A percentile compares a stretch with the other conserved stretches of the same genome.
Evolutionary conservation across 2,797 vertebrate species (phyloP).

Genomic region (Myotis vivesi): DNA sequence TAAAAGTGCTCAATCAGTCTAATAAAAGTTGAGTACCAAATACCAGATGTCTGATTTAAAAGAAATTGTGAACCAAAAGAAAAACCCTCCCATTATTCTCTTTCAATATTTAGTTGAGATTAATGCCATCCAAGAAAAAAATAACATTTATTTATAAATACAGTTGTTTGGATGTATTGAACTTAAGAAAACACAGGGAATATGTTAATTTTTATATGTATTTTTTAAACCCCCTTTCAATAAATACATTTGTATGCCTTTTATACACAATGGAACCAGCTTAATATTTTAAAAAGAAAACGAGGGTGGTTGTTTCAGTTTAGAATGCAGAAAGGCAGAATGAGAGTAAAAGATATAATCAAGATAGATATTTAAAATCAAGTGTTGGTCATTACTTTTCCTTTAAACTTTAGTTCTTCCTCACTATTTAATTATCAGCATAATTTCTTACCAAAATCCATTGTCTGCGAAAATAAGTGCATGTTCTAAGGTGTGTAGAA

Average conservation of each 20-base stretch:
- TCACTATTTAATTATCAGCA: neutral
- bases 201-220: neutral
- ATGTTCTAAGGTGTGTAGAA: neutral
- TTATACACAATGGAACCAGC: neutral
- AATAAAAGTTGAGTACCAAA: conserved; percentile 75
- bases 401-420: neutral
- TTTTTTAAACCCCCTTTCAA: neutral
- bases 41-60: conserved; percentile 77
- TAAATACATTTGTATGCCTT: conserved; percentile 18
- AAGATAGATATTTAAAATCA: neutral
- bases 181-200: neutral
- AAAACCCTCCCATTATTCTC: conserved; percentile 50
- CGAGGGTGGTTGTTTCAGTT: neutral
- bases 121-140: conserved; percentile 46
- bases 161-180: neutral
- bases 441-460: conserved; percentile 7
- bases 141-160: conserved; percentile 5
- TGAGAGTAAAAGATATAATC: neutral
- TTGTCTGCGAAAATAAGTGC: neutral
- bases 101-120: conserved; percentile 52
- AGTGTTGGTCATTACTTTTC: neutral
- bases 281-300: conserved; percentile 54
- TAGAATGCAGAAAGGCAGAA: conserved; percentile 1
- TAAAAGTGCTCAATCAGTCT: conserved; percentile 71
- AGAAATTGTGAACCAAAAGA: conserved; percentile 65